Conservation (phyloP, 2,797 vertebrate species). For the Netta rufina region DNA sequence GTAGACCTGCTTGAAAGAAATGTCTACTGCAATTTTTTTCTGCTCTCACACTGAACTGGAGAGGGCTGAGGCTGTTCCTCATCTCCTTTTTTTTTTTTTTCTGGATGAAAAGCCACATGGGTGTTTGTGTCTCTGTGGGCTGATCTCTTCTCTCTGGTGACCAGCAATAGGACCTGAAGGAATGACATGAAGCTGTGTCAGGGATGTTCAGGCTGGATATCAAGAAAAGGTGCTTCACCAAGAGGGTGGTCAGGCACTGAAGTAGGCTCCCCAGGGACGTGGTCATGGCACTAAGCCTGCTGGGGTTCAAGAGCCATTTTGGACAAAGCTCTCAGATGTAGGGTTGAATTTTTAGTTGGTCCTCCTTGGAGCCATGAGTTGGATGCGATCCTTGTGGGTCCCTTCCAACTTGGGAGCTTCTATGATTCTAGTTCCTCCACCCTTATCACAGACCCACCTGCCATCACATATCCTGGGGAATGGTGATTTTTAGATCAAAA, state of each 20-base stretch:
- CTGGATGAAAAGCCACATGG: neutral
- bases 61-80: neutral
- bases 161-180: neutral
- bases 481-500: neutral
- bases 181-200: no score
- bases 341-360: no score
- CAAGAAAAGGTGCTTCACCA: no score
- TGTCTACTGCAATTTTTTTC: fast-evolving
- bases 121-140: neutral
- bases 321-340: no score
- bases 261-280: no score
- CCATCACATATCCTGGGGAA: neutral
- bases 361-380: neutral
- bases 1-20: neutral
- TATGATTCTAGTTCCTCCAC: neutral
- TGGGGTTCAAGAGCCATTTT: no score
- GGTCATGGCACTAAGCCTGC: no score
- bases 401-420: neutral
- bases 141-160: neutral
- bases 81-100: neutral
- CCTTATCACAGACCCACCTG: neutral
- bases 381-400: neutral
- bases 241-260: neutral
- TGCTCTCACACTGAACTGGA: fast-evolving
- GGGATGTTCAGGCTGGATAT: no score